Evolutionary conservation across 2,797 vertebrate genomes (phyloP).

Genomic region (Chiroxiphia lanceolata): DNA sequence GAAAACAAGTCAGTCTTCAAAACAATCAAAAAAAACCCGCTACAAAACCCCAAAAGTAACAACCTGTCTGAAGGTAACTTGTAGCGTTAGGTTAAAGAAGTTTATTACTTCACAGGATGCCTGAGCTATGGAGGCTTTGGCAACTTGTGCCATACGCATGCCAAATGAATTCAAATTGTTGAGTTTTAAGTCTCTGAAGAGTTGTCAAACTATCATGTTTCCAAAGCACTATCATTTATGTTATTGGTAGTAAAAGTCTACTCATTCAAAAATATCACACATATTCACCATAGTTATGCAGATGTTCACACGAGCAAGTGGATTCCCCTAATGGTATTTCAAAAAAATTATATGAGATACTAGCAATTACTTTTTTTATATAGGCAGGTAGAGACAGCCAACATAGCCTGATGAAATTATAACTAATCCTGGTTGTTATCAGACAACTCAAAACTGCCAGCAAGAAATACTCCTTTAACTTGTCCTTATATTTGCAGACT

Average conservation of each 20-base stretch:
- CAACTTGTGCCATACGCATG: not conserved
- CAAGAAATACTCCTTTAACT: slow-evolving; percentile 12
- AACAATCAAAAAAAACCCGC: not conserved
- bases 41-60: not conserved
- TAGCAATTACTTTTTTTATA: slow-evolving; percentile 13
- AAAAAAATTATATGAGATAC: not conserved
- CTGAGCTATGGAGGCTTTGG: not conserved
- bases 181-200: not conserved
- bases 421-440: not conserved
- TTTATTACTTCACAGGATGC: not conserved
- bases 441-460: not conserved
- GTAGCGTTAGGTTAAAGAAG: not conserved
- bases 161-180: not conserved
- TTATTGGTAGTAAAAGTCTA: not conserved
- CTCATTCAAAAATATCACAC: not conserved
- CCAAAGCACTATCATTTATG: not conserved
- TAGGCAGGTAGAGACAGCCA: not conserved
- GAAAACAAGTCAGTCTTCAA: not conserved
- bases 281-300: not conserved
- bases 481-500: slow-evolving; percentile 1
- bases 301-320: not conserved
- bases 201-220: not conserved
- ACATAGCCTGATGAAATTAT: not conserved
- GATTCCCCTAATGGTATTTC: not conserved
- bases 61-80: not conserved